These are phyloP conservation scores for Medauroidea extradentata DNA, from an alignment of 1,140 invertebrate species.

Conservation along the genomic window DNA sequence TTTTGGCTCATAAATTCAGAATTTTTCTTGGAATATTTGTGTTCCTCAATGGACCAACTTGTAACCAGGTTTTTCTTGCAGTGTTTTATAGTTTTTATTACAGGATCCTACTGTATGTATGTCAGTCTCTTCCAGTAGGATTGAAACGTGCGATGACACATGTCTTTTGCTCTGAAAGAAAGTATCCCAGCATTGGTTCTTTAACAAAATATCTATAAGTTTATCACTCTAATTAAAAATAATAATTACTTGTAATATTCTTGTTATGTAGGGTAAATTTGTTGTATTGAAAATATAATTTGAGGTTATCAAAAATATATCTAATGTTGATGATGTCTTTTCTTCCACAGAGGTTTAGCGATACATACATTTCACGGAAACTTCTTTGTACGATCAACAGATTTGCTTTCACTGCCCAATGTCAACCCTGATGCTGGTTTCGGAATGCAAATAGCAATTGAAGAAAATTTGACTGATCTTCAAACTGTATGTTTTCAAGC, in stretches of 20 bases:
- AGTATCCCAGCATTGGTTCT: too few species aligned
- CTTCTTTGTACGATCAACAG: conserved; percentile 97
- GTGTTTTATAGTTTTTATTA: neutral
- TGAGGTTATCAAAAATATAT: neutral
- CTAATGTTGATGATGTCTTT: neutral
- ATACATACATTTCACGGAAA: conserved; percentile 99
- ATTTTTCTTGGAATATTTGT: too few species aligned
- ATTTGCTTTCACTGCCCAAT: conserved; percentile 93
- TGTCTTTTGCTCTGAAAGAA: too few species aligned
- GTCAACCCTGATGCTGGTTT: conserved; percentile 97
- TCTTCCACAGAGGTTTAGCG: conserved; percentile 64
- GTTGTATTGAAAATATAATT: too few species aligned
- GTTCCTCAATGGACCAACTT: neutral
- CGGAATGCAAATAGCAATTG: conserved; percentile 95
- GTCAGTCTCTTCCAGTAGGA: too few species aligned
- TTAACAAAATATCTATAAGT: too few species aligned
- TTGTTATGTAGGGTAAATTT: too few species aligned
- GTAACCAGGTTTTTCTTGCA: neutral
- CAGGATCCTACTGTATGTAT: neutral
- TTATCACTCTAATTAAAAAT: too few species aligned
- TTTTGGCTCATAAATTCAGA: too few species aligned
- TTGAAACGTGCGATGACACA: too few species aligned
- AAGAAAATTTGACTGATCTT: conserved; percentile 83
- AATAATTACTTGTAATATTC: neutral
- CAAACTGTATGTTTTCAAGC: conserved; percentile 96